Percentiles rank a stretch among this genome's conserved stretches.
Evolutionary conservation across 1,140 invertebrate genomes (phyloP).

Genomic region (Camponotus pennsylvanicus): DNA sequence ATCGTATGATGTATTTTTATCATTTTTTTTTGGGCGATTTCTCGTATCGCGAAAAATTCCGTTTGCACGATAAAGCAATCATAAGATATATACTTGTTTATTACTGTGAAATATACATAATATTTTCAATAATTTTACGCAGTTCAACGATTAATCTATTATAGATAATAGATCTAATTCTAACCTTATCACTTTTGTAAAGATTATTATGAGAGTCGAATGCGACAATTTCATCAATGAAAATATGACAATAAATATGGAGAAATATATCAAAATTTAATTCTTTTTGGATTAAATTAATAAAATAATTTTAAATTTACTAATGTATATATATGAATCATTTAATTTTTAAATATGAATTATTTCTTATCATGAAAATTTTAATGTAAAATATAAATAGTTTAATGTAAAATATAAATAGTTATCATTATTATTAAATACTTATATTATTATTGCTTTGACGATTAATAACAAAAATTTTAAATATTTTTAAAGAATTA

Average conservation of each 20-base stretch:
- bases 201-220: neutral
- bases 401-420: no score
- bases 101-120: neutral
- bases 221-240: neutral
- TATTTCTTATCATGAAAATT: no score
- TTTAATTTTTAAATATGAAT: neutral
- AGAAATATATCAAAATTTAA: neutral
- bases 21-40: neutral
- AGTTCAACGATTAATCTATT: neutral
- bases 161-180: neutral
- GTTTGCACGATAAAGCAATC: neutral
- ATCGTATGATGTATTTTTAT: slow-evolving; percentile 39
- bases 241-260: neutral
- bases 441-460: neutral
- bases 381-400: neutral
- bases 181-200: neutral
- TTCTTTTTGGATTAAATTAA: neutral
- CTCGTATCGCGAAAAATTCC: neutral
- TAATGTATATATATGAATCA: neutral
- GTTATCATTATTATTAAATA: neutral
- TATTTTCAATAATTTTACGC: neutral
- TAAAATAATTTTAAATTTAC: neutral
- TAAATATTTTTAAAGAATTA: neutral
- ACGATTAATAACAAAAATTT: neutral
- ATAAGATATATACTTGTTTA: neutral